phyloP scores from a whole-genome alignment of 2,113 vertebrate species.

The Leptobrachium ailaonicum region DNA sequence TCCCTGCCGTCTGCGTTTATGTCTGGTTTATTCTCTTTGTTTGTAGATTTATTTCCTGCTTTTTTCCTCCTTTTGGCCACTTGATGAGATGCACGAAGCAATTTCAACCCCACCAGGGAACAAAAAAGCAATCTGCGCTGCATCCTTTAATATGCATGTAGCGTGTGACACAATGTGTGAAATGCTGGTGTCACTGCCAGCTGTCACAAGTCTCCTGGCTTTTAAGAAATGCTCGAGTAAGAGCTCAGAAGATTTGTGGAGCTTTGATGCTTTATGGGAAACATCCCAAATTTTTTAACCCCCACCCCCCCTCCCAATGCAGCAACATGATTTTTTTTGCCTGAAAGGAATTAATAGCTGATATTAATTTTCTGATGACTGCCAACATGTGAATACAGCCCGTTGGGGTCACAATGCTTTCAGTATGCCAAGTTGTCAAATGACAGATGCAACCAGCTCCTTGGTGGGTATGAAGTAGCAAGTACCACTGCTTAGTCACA shows the following conservation, averaged over 20 bases:
- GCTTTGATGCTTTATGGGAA: slow-evolving; percentile 41
- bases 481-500: too few species aligned
- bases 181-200: slow-evolving; percentile 40
- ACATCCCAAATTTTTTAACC: slow-evolving; percentile 16
- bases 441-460: slow-evolving; percentile 38
- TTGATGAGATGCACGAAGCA: slow-evolving; percentile 40
- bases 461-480: slow-evolving; percentile 24
- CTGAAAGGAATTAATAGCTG: slow-evolving; percentile 35
- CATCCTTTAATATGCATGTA: slow-evolving; percentile 43
- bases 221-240: slow-evolving; percentile 35
- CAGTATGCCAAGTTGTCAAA: slow-evolving; percentile 33
- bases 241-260: slow-evolving; percentile 24
- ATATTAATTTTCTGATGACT: slow-evolving; percentile 36
- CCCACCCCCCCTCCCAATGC: slow-evolving; percentile 11
- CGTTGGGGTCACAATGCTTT: slow-evolving; percentile 28
- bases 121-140: slow-evolving; percentile 40
- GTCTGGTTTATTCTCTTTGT: slow-evolving; percentile 24
- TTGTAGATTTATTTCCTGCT: slow-evolving; percentile 30
- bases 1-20: slow-evolving; percentile 7
- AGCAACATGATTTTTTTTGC: slow-evolving; percentile 17
- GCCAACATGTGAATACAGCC: slow-evolving; percentile 23
- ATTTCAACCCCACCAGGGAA: slow-evolving; percentile 35
- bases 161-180: slow-evolving; percentile 48
- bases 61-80: slow-evolving; percentile 30
- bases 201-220: slow-evolving; percentile 44